phyloP scores from a whole-genome alignment of 2,888 invertebrate species.

The Hyposoter dolosus region DNA sequence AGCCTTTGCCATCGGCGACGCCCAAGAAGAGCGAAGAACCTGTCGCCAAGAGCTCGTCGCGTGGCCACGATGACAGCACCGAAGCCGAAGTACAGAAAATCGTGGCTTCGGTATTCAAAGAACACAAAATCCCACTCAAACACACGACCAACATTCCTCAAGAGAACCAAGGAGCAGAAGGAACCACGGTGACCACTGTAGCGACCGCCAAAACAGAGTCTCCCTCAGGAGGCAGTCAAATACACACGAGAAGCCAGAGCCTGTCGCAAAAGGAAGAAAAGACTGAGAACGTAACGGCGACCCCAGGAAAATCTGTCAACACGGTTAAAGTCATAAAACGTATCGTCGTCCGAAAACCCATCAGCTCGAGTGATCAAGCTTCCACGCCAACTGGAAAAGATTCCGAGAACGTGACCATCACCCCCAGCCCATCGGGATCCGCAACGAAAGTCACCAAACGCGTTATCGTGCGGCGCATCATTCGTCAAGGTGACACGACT shows the following conservation, averaged over 20 bases:
- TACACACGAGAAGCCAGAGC: conserved; percentile 58
- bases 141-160: conserved; percentile 74
- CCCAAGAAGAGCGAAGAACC: conserved; percentile 70
- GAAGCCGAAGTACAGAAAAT: conserved; percentile 84
- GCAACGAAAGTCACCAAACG: conserved; percentile 80
- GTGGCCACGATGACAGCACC: conserved; percentile 77
- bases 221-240: conserved; percentile 24
- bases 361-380: conserved; percentile 63
- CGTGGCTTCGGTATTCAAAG: conserved; percentile 83
- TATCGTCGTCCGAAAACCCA: conserved; percentile 81
- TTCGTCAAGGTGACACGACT: conserved; percentile 82
- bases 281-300: conserved; percentile 47
- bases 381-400: conserved; percentile 72
- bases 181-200: conserved; percentile 46
- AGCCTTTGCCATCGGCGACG: conserved; percentile 25
- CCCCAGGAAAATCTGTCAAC: conserved; percentile 75
- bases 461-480: conserved; percentile 83
- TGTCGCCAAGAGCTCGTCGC: conserved; percentile 68
- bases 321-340: conserved; percentile 83
- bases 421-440: conserved; percentile 53
- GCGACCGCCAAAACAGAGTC: conserved; percentile 6
- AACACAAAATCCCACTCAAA: conserved; percentile 83
- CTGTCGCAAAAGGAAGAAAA: conserved; percentile 75
- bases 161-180: conserved; percentile 68
- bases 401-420: conserved; percentile 58